phyloP scores from a whole-genome alignment of 30 jellyfish, hydroid and myxozoan genomes.

The Aurelia aurita complex sp. Pacific region DNA sequence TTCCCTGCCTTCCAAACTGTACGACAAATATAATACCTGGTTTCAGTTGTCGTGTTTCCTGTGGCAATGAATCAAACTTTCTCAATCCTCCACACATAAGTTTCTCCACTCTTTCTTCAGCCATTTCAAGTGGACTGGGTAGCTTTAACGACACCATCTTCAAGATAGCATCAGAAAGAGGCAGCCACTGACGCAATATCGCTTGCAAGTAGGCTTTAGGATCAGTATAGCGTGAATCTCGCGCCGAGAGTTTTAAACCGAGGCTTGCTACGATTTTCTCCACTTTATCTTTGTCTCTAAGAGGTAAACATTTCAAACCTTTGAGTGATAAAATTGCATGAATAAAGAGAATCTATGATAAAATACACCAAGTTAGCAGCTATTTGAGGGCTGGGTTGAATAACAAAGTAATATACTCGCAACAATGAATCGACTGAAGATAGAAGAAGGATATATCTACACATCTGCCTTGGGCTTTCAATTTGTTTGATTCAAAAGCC shows the following conservation, averaged over 20 bases:
- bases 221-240: constrained; percentile 80
- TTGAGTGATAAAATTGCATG: too few species aligned
- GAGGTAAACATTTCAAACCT: background rate
- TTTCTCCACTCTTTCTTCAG: constrained; percentile 77
- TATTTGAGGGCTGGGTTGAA: too few species aligned
- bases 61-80: constrained; percentile 76
- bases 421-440: too few species aligned
- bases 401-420: too few species aligned
- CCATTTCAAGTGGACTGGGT: constrained; percentile 95
- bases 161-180: constrained; percentile 88
- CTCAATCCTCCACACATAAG: constrained; percentile 85
- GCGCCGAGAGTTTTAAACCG: constrained; percentile 80
- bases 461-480: too few species aligned
- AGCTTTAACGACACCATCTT: constrained; percentile 76
- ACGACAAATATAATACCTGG: constrained; percentile 39
- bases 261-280: constrained; percentile 79
- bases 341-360: too few species aligned
- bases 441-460: too few species aligned
- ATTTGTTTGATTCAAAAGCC: too few species aligned
- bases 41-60: constrained; percentile 71
- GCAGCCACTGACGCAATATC: constrained; percentile 97
- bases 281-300: constrained; percentile 83
- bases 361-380: too few species aligned
- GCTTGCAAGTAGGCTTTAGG: constrained; percentile 82
- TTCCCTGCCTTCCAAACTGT: too few species aligned